Evolutionary conservation across 2,797 vertebrate genomes (phyloP), one percentile per base, ranked within the genome.

Genomic region (Hemibagrus guttatus): DNA sequence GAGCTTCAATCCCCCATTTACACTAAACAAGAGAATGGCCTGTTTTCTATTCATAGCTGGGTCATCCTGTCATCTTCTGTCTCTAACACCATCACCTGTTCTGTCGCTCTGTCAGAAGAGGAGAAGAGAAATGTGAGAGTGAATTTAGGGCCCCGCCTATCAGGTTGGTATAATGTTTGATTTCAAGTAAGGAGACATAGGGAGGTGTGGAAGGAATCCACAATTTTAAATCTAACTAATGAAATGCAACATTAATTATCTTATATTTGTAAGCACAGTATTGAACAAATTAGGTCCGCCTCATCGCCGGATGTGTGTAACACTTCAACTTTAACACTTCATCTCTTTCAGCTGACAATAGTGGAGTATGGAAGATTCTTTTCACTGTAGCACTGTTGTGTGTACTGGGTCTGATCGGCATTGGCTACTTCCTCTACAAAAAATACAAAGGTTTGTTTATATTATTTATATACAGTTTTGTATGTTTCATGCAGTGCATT

Each of bases 281-380:
- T 78, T 35, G 0, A 23, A 63, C 42, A 28, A 0, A 19, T 8
- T 28, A 6, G 35, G 26, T 11, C n/a, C 3, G 4, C 2, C 39
- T 35, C 69, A 52, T 54, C 3, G 58, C n/a, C 1, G 2, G 7
- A 26, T 26, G 21, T 26, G 23, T 64, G n/a, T n/a, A n/a, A n/a
- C n/a, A n/a, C n/a, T n/a, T n/a, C n/a, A n/a, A n/a, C n/a, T 23
- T 81, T 58, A 35, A 83, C 12, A 42, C 23, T 56, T 58, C 13
- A 69, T 35, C 23, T 66, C 16, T 56, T 28, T 42, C 64, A 81
- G 86, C 31, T 28, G 3, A 68, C 0, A 13, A 14, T 56, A 46
- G 46, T 46, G 88, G 46, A 58, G 26, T 69, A 7, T 89, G 88
- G 88, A 83, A 83, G 56, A 66, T 58, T 7, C 63, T 87, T 31